Evolutionary conservation across 1,140 invertebrate genomes (phyloP), one percentile per base, ranked within the genome.

Genomic region (Psix sp.): DNA sequence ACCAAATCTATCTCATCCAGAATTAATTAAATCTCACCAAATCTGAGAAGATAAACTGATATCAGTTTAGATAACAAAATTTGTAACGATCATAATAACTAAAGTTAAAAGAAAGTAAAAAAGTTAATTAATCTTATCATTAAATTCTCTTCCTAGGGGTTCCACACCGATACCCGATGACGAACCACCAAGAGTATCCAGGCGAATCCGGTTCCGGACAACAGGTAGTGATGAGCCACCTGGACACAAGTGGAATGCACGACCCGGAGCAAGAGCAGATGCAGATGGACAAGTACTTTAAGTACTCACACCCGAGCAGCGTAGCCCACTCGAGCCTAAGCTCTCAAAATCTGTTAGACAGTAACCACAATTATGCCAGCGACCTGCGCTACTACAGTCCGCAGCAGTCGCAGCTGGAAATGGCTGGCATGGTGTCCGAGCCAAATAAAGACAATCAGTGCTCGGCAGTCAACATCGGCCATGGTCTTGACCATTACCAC

Each of bases 341-440:
- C 0, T 62, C 82, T 0, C 86, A 87, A 16, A 86, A 77, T 54
- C 56, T 86, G 1, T 59, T 89, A 18, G 88, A 89, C 73, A 87
- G 83, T 33, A 89, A 89, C 56, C 88, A 89, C 72, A 89, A 89
- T 71, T 89, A 88, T 59, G 86, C 86, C 5, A 86, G 85, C 38
- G 86, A 87, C 66, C 56, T 87, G 49, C 84, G 86, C 29, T 85
- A 85, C 24, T 87, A 87, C 35, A 78, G 80, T 0, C 59, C 82
- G 0, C 84, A 85, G 24, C 83, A 84, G 46, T 78, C 79, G 1
- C 84, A 86, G 24, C 10, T 86, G 9, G 85, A 87, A 9, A 57
- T 86, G 4, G 56, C 81, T 9, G 82, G 77, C 24, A 82, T 87
- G n/a, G 78, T 86, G 0, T 78, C 84, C 20, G 85, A 87, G 11